These are phyloP conservation scores for Lordiphosa andalusiaca DNA, from an alignment of 2,888 invertebrate species.

Conservation along the genomic window DNA sequence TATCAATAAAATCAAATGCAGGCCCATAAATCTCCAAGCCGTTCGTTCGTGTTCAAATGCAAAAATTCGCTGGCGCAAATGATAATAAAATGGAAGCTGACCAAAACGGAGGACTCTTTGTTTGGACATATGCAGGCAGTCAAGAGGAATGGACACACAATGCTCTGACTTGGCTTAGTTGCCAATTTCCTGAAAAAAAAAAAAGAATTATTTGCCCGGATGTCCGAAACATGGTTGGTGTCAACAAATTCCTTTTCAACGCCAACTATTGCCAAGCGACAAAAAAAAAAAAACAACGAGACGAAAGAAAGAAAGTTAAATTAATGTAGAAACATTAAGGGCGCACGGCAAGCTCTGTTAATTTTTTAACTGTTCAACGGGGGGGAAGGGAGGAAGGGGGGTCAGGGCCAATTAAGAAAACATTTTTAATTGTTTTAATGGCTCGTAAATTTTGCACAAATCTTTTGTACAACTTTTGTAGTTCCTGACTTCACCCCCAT, in stretches of 20 bases:
- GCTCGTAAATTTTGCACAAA: conserved; percentile 61
- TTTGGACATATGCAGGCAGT: conserved; percentile 72
- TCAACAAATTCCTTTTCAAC: conserved; percentile 76
- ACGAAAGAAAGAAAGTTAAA: conserved; percentile 30
- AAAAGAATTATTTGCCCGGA: conserved; percentile 71
- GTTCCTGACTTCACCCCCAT: conserved; percentile 36
- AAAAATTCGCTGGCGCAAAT: conserved; percentile 54
- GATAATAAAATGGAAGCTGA: conserved; percentile 68
- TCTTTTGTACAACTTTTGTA: conserved; percentile 34
- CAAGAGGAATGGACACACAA: conserved; percentile 75
- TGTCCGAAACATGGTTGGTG: conserved; percentile 78
- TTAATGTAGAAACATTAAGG: conserved; percentile 58
- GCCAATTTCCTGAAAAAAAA: conserved; percentile 72
- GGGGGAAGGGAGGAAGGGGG: not conserved
- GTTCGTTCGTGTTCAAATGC: conserved; percentile 62
- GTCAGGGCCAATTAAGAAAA: conserved; percentile 56
- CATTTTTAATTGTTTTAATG: conserved; percentile 78
- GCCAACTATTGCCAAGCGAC: conserved; percentile 48
- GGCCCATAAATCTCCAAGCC: conserved; percentile 73
- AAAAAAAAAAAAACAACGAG: conserved; percentile 37
- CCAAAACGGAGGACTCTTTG: conserved; percentile 48
- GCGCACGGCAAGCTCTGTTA: conserved; percentile 20
- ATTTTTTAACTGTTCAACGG: too few relatives aligned
- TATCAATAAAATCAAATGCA: conserved; percentile 77
- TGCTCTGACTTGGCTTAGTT: conserved; percentile 61